phyloP scores from a whole-genome alignment of 2,888 invertebrate species.

The Noctua pronuba region DNA sequence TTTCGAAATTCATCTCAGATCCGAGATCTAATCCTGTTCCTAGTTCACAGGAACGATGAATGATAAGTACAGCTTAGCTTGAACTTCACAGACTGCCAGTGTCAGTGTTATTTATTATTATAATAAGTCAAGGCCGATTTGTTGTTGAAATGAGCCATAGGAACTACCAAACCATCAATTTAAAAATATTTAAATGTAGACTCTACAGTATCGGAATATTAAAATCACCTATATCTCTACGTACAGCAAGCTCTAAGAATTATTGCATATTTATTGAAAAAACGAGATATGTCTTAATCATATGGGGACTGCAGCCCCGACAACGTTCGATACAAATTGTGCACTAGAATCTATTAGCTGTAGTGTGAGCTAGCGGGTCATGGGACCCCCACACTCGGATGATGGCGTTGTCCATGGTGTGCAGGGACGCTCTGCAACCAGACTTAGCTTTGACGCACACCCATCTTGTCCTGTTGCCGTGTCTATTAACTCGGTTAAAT shows the following conservation, averaged over 20 bases:
- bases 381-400: background rate
- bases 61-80: conserved; percentile 17
- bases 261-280: background rate
- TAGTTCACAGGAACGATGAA: conserved; percentile 28
- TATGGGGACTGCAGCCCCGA: background rate
- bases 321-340: background rate
- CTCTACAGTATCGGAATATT: conserved; percentile 10
- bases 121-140: conserved; percentile 2
- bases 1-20: conserved; percentile 22
- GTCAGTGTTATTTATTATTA: background rate
- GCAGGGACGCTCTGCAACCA: conserved; percentile 85
- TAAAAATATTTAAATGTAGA: background rate
- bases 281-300: background rate
- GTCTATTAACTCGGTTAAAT: conserved; percentile 87
- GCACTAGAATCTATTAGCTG: background rate
- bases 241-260: background rate
- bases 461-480: conserved; percentile 85
- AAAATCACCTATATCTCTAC: background rate
- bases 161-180: conserved; percentile 9
- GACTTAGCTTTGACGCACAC: conserved; percentile 88
- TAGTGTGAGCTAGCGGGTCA: conserved; percentile 6
- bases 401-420: conserved; percentile 53
- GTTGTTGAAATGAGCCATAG: background rate
- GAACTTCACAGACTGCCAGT: conserved; percentile 12
- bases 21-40: conserved; percentile 21